Evolutionary conservation across 2,888 invertebrate species (phyloP).

Genomic region (Aphidius colemani): DNA sequence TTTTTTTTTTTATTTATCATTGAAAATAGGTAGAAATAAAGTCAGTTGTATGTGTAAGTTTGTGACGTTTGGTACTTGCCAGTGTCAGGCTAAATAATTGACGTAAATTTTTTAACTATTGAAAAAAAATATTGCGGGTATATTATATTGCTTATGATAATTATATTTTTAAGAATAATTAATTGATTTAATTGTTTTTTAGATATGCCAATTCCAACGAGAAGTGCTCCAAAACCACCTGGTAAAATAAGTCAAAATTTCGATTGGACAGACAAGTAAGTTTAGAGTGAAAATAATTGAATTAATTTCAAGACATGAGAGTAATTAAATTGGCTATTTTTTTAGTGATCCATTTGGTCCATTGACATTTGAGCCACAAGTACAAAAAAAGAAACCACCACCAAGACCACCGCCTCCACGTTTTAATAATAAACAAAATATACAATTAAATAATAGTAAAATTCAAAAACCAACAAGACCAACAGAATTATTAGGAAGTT

Average conservation of each 20-base stretch:
- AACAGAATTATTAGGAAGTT: constrained; percentile 51
- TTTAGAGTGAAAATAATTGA: constrained; percentile 6
- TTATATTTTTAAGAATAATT: constrained; percentile 23
- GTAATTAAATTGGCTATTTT: neutral
- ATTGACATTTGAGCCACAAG: constrained; percentile 61
- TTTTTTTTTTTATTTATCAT: constrained; percentile 1
- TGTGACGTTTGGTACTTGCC: constrained; percentile 34
- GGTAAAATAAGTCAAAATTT: constrained; percentile 52
- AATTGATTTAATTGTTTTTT: constrained; percentile 37
- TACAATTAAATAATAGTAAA: constrained; percentile 24
- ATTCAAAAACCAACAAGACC: constrained; percentile 51
- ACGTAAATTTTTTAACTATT: constrained; percentile 26
- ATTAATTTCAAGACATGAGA: neutral
- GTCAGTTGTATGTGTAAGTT: constrained; percentile 26
- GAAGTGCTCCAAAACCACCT: constrained; percentile 66
- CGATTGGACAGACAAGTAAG: constrained; percentile 50
- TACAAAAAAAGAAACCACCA: constrained; percentile 72
- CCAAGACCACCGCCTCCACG: constrained; percentile 75
- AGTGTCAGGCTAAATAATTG: constrained; percentile 35
- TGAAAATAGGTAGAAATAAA: constrained; percentile 13
- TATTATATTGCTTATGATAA: neutral
- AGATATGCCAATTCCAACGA: constrained; percentile 69
- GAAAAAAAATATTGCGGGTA: neutral
- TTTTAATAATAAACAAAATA: constrained; percentile 47
- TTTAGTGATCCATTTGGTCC: constrained; percentile 50